These are phyloP conservation scores for Drymodes brunneopygia DNA, from an alignment of 2,113 vertebrate genomes.

Conservation along the genomic window DNA sequence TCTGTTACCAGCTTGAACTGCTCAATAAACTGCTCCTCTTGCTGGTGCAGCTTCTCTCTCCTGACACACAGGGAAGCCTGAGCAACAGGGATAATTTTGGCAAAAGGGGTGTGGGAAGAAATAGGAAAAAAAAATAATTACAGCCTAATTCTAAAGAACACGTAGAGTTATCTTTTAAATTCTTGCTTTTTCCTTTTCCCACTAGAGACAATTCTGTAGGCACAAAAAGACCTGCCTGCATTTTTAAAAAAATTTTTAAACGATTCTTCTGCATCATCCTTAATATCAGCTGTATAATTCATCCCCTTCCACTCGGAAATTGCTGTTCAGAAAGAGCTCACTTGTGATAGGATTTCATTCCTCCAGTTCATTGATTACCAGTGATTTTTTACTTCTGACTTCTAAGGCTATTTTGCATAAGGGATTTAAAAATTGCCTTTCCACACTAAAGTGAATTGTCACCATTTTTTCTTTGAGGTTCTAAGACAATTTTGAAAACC, in stretches of 20 bases:
- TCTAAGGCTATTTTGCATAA: neutral
- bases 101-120: neutral
- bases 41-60: neutral
- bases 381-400: neutral
- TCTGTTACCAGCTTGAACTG: neutral
- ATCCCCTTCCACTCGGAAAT: neutral
- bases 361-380: neutral
- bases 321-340: neutral
- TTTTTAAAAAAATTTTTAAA: neutral
- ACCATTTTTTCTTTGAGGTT: neutral
- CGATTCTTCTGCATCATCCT: neutral
- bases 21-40: neutral
- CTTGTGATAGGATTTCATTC: neutral
- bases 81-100: neutral
- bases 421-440: neutral
- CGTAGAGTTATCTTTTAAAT: neutral
- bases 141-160: neutral
- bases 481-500: neutral
- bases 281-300: neutral
- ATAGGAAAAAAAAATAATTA: neutral
- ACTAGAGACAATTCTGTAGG: neutral
- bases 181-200: neutral
- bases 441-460: neutral
- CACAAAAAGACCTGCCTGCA: neutral
- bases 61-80: neutral